phyloP scores from a whole-genome alignment of 2,888 invertebrate species.

The Yponomeuta cagnagella region DNA sequence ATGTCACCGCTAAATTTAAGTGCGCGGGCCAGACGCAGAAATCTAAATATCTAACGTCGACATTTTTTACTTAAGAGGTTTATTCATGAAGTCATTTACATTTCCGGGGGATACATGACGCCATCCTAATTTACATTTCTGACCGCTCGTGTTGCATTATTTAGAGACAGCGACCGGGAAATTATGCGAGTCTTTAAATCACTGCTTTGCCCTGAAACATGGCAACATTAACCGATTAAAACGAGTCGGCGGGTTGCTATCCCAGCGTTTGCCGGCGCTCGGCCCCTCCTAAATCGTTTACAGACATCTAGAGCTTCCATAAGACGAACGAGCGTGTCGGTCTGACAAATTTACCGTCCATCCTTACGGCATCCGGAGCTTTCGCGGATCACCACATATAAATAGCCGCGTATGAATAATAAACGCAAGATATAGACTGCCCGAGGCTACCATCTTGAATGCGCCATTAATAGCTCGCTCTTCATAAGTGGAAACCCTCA shows the following conservation, averaged over 20 bases:
- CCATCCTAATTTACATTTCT: conserved; percentile 55
- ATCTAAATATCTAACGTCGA: conserved; percentile 10
- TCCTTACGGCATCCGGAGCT: conserved; percentile 42
- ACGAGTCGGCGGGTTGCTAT: conserved; percentile 21
- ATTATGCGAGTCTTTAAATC: conserved; percentile 9
- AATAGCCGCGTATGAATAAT: conserved; percentile 2
- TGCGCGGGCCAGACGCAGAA: not conserved
- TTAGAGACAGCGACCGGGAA: conserved; percentile 21
- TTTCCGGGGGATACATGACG: conserved; percentile 54
- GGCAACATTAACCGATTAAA: conserved; percentile 22
- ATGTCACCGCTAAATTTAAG: not conserved
- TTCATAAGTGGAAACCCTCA: conserved; percentile 19
- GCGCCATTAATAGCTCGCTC: conserved; percentile 11
- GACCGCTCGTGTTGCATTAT: conserved; percentile 49
- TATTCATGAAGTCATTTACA: conserved; percentile 71
- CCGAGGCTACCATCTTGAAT: not conserved
- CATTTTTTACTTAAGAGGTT: conserved; percentile 33
- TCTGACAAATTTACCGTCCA: conserved; percentile 68
- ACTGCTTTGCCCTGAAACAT: not conserved
- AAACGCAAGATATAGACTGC: not conserved
- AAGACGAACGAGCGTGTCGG: conserved; percentile 69
- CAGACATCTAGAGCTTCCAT: conserved; percentile 62
- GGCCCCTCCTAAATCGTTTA: conserved; percentile 71
- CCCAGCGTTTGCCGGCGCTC: conserved; percentile 41
- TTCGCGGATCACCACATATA: not conserved